phyloP scores from a whole-genome alignment of 2,113 vertebrate species.

The Periophthalmodon schlosseri region DNA sequence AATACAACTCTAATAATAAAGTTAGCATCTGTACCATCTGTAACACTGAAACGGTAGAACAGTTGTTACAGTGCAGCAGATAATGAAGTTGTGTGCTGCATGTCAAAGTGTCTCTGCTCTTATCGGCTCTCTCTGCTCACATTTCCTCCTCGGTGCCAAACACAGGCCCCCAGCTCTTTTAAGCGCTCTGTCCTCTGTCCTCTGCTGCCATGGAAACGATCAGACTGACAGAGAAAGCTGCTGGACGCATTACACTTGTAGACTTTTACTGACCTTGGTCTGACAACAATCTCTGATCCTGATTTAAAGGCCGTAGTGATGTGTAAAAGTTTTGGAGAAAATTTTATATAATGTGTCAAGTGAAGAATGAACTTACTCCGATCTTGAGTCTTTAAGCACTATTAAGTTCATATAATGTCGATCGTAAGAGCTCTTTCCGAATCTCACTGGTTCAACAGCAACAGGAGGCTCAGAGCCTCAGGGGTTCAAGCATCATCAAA shows the following conservation, averaged over 20 bases:
- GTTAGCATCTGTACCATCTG: neutral
- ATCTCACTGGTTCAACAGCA: neutral
- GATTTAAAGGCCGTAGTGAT: neutral
- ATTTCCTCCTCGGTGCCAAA: conserved; percentile 42
- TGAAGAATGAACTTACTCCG: neutral
- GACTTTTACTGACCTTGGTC: conserved; percentile 9
- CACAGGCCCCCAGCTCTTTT: conserved; percentile 39
- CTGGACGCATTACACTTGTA: conserved; percentile 18
- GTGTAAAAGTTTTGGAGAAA: neutral
- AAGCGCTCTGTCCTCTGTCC: conserved; percentile 43
- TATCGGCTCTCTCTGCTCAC: conserved; percentile 41
- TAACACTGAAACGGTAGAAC: neutral
- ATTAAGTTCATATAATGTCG: neutral
- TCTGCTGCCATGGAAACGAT: conserved; percentile 35
- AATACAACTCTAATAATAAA: neutral
- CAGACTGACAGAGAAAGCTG: conserved; percentile 32
- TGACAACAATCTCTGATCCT: neutral
- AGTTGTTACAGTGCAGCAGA: neutral
- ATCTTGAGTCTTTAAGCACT: neutral
- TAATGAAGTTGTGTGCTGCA: conserved; percentile 18
- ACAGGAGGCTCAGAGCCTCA: too few relatives aligned
- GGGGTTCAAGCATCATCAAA: too few relatives aligned
- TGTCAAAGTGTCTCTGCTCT: conserved; percentile 37
- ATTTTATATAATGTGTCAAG: neutral
- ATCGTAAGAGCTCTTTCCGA: neutral